Percentiles rank a stretch among this genome's conserved stretches.
Conservation (phyloP, 2,797 vertebrate species). For the Microcaecilia unicolor region DNA sequence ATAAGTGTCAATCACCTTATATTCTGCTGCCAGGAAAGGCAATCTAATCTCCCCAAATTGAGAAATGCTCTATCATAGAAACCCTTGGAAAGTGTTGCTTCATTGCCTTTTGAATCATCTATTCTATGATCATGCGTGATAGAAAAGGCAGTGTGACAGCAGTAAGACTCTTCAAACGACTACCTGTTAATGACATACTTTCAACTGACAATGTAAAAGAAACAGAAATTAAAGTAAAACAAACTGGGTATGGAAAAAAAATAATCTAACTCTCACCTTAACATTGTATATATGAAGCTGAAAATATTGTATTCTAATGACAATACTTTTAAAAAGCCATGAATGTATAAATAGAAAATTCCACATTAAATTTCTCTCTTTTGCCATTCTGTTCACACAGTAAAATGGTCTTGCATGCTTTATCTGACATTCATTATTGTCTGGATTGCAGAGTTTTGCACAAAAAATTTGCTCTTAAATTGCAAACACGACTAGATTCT, state of each 20-base stretch:
- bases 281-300: too few species aligned
- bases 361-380: too few species aligned
- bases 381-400: too few species aligned
- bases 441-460: too few species aligned
- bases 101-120: not conserved
- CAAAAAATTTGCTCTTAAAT: too few species aligned
- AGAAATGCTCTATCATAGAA: not conserved
- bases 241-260: not conserved
- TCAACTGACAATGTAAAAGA: not conserved
- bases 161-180: not conserved
- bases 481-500: too few species aligned
- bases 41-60: constrained; percentile 4
- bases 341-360: too few species aligned
- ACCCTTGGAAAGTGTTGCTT: not conserved
- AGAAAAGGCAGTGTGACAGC: not conserved
- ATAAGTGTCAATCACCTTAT: not conserved
- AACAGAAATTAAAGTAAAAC: not conserved
- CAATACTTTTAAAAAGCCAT: too few species aligned
- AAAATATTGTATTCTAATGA: too few species aligned
- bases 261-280: too few species aligned
- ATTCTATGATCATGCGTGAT: not conserved
- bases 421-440: too few species aligned
- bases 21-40: not conserved
- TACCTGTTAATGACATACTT: not conserved
- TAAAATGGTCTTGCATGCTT: too few species aligned